Conservation (phyloP, 2,888 invertebrate species). For the Thereva nobilitata region DNA sequence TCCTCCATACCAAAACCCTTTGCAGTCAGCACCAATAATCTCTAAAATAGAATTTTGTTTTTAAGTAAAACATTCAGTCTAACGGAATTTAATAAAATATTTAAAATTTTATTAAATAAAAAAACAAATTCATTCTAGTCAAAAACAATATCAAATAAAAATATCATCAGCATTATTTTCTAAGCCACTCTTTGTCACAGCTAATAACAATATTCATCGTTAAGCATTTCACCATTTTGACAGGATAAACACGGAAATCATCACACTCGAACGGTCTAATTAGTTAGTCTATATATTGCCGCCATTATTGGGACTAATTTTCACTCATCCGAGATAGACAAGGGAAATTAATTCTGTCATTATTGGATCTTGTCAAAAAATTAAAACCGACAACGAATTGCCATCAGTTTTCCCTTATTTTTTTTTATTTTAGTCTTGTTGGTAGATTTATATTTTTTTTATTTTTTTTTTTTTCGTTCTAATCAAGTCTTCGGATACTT, state of each 20-base stretch:
- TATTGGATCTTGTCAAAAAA: constrained; percentile 7
- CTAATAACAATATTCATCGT: constrained; percentile 1
- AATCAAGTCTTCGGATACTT: background rate
- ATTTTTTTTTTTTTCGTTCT: background rate
- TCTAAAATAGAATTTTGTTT: too few species aligned
- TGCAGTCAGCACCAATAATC: too few species aligned
- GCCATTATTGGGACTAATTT: constrained; percentile 4
- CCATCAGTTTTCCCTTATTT: background rate
- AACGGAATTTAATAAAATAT: too few species aligned
- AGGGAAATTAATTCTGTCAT: constrained; percentile 19
- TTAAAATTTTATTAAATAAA: too few species aligned
- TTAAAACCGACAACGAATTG: constrained; percentile 6
- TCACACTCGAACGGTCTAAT: constrained; percentile 25
- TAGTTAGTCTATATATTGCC: constrained; percentile 6
- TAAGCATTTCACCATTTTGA: constrained; percentile 18
- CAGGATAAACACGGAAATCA: constrained; percentile 18
- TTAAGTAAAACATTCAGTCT: too few species aligned
- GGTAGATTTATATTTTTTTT: background rate
- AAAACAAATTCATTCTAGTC: too few species aligned
- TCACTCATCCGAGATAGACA: constrained; percentile 4
- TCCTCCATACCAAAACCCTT: too few species aligned
- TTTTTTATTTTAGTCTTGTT: background rate
- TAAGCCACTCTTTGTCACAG: background rate
- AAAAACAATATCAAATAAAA: too few species aligned
- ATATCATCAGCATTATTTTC: too few species aligned